Evolutionary conservation across 2,888 invertebrate species (phyloP).

Genomic region (Polia nebulosa): DNA sequence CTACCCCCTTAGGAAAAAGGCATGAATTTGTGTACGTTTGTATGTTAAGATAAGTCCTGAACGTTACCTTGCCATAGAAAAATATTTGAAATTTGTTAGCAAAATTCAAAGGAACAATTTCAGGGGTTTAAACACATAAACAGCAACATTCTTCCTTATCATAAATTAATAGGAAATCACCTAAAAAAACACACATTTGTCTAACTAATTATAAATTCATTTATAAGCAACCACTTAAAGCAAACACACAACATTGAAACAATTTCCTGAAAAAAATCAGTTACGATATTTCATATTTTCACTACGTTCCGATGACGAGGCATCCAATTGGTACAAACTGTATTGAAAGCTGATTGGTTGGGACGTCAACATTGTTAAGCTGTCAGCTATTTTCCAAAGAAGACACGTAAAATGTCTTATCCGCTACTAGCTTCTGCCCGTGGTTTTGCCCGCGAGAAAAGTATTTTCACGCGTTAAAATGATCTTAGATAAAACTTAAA

Average conservation of each 20-base stretch:
- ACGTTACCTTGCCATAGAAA: too few relatives aligned
- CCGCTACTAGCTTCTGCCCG: slow-evolving; percentile 5
- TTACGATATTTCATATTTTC: slow-evolving; percentile 26
- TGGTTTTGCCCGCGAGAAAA: background rate
- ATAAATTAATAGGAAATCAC: background rate
- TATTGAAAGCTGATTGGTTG: slow-evolving; percentile 63
- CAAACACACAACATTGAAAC: background rate
- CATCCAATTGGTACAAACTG: slow-evolving; percentile 54
- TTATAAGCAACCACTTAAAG: too few relatives aligned
- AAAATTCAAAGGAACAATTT: too few relatives aligned
- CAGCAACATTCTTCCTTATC: background rate
- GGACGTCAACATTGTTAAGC: slow-evolving; percentile 59
- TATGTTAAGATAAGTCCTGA: too few relatives aligned
- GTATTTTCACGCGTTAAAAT: background rate
- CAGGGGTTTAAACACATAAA: background rate
- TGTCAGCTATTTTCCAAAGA: slow-evolving; percentile 46
- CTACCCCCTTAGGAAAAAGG: too few relatives aligned
- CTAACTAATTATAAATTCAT: background rate
- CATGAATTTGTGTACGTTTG: too few relatives aligned
- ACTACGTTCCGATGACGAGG: slow-evolving; percentile 30
- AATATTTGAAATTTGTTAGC: too few relatives aligned
- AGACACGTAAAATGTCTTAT: slow-evolving; percentile 59
- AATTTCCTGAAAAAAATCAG: slow-evolving; percentile 14
- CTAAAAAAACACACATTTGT: background rate
- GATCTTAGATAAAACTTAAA: too few relatives aligned